These are phyloP conservation scores for Dryocosmus kuriphilus DNA, from an alignment of 2,888 invertebrate species.

Conservation along the genomic window DNA sequence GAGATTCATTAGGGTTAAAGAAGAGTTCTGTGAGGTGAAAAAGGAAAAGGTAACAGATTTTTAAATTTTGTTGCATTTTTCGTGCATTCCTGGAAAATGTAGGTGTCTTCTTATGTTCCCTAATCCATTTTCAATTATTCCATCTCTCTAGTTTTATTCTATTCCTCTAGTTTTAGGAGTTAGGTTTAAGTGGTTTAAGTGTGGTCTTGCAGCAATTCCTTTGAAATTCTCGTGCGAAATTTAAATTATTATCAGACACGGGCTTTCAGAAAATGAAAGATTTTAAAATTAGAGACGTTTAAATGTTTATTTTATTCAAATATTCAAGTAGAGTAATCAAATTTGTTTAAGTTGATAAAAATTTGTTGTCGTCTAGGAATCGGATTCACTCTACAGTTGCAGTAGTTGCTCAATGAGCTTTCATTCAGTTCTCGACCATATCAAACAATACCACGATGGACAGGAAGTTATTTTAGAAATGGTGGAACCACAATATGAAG, in stretches of 20 bases:
- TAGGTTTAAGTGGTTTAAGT: too few relatives aligned
- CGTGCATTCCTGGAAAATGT: neutral
- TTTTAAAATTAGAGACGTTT: too few relatives aligned
- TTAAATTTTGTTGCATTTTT: neutral
- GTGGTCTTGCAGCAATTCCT: neutral
- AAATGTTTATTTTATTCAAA: too few relatives aligned
- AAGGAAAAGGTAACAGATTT: conserved; percentile 45
- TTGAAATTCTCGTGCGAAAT: neutral
- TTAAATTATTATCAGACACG: too few relatives aligned
- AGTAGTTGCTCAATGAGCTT: conserved; percentile 84
- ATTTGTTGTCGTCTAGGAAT: conserved; percentile 56
- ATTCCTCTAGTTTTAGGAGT: too few relatives aligned
- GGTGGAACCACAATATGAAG: conserved; percentile 67
- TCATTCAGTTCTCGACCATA: conserved; percentile 83
- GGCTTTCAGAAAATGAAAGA: too few relatives aligned
- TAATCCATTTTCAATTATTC: neutral
- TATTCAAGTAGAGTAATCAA: too few relatives aligned
- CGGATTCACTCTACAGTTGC: conserved; percentile 81
- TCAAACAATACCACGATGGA: conserved; percentile 83
- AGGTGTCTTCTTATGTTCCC: neutral
- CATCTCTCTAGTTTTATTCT: neutral
- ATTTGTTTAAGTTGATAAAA: neutral
- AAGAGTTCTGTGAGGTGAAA: conserved; percentile 61
- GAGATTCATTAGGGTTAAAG: conserved; percentile 66
- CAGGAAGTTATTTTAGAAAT: conserved; percentile 85